These are phyloP conservation scores for Hydrolagus affinis DNA, from an alignment of 2,113 vertebrate species.

Conservation along the genomic window DNA sequence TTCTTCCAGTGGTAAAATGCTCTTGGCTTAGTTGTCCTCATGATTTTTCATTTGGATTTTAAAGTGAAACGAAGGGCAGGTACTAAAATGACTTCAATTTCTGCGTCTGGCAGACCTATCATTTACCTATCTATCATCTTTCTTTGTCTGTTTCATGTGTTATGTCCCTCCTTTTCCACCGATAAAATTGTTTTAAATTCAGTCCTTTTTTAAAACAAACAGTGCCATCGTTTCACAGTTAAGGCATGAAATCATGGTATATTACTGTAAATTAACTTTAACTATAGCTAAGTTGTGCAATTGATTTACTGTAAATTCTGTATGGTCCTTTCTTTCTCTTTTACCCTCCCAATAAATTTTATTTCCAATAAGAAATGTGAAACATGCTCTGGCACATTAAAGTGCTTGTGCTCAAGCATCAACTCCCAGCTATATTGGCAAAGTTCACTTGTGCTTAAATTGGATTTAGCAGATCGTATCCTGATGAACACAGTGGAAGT, in stretches of 20 bases:
- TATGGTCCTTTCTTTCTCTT: background rate
- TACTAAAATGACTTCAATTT: constrained; percentile 4
- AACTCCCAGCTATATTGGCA: background rate
- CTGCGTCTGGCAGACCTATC: background rate
- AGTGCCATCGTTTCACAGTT: background rate
- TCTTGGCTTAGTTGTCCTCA: constrained; percentile 3
- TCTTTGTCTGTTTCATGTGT: background rate
- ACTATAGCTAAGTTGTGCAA: no score
- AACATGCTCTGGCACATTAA: background rate
- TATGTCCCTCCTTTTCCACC: background rate
- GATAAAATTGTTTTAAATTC: background rate
- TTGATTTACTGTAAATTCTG: background rate
- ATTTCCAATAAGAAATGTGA: background rate
- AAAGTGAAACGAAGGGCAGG: constrained; percentile 8
- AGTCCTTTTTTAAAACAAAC: background rate
- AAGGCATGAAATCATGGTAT: no score
- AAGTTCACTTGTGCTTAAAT: background rate
- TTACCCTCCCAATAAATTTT: background rate
- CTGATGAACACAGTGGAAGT: no score
- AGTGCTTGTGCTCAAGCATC: no score
- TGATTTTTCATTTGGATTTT: constrained; percentile 2
- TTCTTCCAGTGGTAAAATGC: constrained; percentile 18
- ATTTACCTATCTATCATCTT: background rate
- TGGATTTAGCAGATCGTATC: background rate
- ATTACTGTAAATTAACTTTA: no score